These are phyloP conservation scores for Oryzias melastigma DNA, from an alignment of 2,113 vertebrate species.

Conservation along the genomic window DNA sequence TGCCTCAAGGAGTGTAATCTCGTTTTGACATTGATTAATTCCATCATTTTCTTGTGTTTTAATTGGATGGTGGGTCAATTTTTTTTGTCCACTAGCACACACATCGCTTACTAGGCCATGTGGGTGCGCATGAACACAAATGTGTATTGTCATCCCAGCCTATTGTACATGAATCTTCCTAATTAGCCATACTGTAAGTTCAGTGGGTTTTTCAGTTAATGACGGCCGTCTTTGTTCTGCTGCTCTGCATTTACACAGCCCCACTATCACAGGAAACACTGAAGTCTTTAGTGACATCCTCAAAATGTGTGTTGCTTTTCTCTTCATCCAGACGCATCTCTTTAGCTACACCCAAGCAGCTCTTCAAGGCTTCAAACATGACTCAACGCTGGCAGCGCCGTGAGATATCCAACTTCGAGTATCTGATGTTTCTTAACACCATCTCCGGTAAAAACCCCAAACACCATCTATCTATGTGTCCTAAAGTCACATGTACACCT, in stretches of 20 bases:
- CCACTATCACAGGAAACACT: neutral
- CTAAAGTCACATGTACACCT: no score
- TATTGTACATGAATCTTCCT: conserved; percentile 62
- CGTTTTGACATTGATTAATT: conserved; percentile 82
- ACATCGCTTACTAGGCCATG: conserved; percentile 43
- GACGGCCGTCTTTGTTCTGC: neutral
- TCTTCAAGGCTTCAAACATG: conserved; percentile 97
- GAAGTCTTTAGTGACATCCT: neutral
- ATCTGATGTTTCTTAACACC: conserved; percentile 96
- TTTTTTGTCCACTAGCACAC: conserved; percentile 64
- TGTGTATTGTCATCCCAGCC: conserved; percentile 28
- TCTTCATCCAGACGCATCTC: conserved; percentile 85
- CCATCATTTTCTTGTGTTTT: conserved; percentile 81
- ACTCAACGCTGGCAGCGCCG: conserved; percentile 96
- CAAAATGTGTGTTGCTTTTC: neutral
- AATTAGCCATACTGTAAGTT: conserved; percentile 55
- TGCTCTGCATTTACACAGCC: neutral
- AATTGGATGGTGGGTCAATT: conserved; percentile 81
- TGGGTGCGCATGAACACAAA: conserved; percentile 11
- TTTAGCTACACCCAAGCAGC: conserved; percentile 91
- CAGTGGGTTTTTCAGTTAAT: conserved; percentile 40
- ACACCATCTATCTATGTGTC: neutral
- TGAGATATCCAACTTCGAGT: conserved; percentile 98
- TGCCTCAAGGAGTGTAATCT: conserved; percentile 78
- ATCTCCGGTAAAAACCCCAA: conserved; percentile 84